Evolutionary conservation across 2,113 vertebrate genomes (phyloP).

Genomic region (Equus przewalskii): DNA sequence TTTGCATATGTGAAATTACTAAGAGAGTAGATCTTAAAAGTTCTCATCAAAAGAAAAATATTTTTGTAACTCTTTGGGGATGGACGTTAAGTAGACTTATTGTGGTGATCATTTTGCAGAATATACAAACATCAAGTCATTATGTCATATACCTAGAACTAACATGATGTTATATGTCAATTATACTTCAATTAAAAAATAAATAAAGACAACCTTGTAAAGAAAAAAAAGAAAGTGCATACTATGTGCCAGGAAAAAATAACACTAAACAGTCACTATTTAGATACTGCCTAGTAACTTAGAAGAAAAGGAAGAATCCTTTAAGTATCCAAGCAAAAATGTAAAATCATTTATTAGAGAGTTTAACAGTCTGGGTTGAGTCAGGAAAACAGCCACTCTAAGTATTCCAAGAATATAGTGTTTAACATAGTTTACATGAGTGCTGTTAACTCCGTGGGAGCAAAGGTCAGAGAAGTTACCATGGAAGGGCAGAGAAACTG

Average conservation of each 20-base stretch:
- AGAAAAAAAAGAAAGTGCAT: not conserved
- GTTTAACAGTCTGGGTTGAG: not conserved
- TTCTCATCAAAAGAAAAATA: not conserved
- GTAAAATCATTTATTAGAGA: not conserved
- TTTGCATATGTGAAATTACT: not conserved
- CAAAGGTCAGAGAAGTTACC: not conserved
- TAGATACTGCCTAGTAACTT: not conserved
- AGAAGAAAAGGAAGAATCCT: not conserved
- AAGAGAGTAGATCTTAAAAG: not conserved
- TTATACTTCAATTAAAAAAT: not conserved
- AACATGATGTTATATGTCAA: not conserved
- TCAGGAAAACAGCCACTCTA: not conserved
- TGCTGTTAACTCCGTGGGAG: not conserved
- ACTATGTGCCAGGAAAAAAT: not conserved
- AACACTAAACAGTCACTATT: not conserved
- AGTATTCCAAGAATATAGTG: not conserved
- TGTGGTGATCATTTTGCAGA: not conserved
- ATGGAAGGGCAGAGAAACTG: not conserved
- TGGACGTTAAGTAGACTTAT: not conserved
- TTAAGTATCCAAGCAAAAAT: not conserved
- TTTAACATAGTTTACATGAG: not conserved
- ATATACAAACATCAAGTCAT: not conserved
- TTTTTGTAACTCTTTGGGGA: not conserved
- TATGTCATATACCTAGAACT: not conserved
- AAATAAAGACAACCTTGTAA: not conserved